Percentiles rank a stretch among this genome's conserved stretches.
Evolutionary conservation across 2,797 vertebrate species (phyloP).

Genomic region (Parauchenoglanis ngamensis): DNA sequence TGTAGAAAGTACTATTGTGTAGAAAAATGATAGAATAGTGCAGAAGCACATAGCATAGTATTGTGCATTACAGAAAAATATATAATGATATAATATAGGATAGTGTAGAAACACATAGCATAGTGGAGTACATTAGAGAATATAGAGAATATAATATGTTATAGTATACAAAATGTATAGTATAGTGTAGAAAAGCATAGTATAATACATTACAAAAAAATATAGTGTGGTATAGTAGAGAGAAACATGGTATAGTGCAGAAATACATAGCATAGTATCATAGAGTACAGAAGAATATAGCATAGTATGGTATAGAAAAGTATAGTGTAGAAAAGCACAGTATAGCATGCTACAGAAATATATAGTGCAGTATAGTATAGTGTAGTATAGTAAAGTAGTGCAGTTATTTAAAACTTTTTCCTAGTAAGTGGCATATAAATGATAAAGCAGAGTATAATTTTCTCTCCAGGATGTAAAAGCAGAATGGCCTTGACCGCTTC

Average conservation of each 20-base stretch:
- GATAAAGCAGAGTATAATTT: constrained; percentile 7
- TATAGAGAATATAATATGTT: not conserved
- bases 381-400: not conserved
- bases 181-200: not conserved
- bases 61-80: not conserved
- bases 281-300: not conserved
- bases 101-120: not conserved
- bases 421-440: not conserved
- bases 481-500: not conserved
- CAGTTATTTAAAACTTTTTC: not conserved
- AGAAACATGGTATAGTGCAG: not conserved
- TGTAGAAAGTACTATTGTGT: not conserved
- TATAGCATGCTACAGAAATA: too few relatives aligned
- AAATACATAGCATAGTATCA: not conserved
- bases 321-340: not conserved
- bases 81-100: not conserved
- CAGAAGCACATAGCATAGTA: not conserved
- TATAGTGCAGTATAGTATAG: not conserved
- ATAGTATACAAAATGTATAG: not conserved
- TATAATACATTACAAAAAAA: not conserved
- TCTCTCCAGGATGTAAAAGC: not conserved
- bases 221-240: not conserved
- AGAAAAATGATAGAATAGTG: not conserved
- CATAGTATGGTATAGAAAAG: not conserved
- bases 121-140: not conserved